Evolutionary conservation across 2,113 vertebrate species (phyloP), one percentile per base, ranked within the genome.

Genomic region (Polyodon spathula): DNA sequence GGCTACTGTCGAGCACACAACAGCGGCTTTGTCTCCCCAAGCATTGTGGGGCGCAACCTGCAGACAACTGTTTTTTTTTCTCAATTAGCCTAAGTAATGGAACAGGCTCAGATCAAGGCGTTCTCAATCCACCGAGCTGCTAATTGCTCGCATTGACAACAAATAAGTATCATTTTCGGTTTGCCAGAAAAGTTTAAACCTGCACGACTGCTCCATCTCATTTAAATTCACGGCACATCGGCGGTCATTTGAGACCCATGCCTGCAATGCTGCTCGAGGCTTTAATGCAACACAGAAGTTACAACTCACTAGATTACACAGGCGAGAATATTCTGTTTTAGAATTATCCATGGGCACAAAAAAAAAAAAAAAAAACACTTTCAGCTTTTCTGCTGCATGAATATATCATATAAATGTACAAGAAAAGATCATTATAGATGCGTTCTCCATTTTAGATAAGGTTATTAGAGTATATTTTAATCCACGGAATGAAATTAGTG

Each of bases 211-310:
- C 40, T 27, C 40, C 56, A n/a, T 46, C 11, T 73, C 73, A 73
- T 81, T 62, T 69, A 68, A 73, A 79, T 82, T 81, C 77, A 61
- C 1, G 6, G 65, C 78, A 79, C 77, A 55, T 1, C 5, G 37
- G 62, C 60, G 37, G 65, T 65, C 1, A 1, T 56, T 8, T 61
- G 60, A 43, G 57, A 37, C 1, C 2, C 57, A 61, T 3, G 58
- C 6, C 64, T 59, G 63, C 37, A 61, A 3, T 6, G 64, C 70
- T 40, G 27, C 27, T 27, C 2, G 1, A 46, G 53, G 63, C 63
- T 42, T 42, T 4, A 7, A 8, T 10, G 54, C 58, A 17, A 63
- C 7, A 39, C 40, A 48, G 15, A 40, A 44, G 37, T 58, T 56
- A 37, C 52, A 53, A 38, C 59, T 61, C 55, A n/a, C 9, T 17